These are phyloP conservation scores for Habropoda laboriosa DNA, from an alignment of 1,140 invertebrate species.

Conservation along the genomic window DNA sequence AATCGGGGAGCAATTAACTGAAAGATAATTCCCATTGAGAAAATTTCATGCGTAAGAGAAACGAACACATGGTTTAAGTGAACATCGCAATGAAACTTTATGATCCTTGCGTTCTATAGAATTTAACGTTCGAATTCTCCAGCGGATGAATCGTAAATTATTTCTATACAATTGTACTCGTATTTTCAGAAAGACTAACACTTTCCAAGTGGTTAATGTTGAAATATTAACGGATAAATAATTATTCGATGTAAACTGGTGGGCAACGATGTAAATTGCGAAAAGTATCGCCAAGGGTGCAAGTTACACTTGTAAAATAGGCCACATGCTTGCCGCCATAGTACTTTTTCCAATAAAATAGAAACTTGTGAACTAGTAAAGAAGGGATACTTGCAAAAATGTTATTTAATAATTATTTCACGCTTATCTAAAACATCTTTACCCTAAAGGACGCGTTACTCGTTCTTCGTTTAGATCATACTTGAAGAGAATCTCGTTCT, in stretches of 20 bases:
- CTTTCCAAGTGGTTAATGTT: not conserved
- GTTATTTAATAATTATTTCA: not conserved
- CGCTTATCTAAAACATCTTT: too few species aligned
- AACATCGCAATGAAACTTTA: not conserved
- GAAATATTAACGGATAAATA: not conserved
- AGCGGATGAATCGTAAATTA: not conserved
- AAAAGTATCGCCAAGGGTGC: not conserved
- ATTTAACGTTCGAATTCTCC: not conserved
- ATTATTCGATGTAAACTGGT: not conserved
- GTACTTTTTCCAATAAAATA: not conserved
- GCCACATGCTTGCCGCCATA: not conserved
- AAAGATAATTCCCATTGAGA: not conserved
- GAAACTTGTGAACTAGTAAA: not conserved
- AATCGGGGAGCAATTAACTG: not conserved
- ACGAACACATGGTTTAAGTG: not conserved
- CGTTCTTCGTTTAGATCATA: not conserved
- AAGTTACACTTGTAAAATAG: not conserved
- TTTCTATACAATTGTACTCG: too few species aligned
- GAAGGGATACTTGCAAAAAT: not conserved
- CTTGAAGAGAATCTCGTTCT: constrained; percentile 10
- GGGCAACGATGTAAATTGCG: not conserved
- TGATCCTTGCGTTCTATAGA: not conserved
- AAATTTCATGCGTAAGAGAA: not conserved
- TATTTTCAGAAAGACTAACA: not conserved
- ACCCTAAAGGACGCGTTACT: not conserved